phyloP scores from a whole-genome alignment of 2,797 vertebrate species.

The Microctenopoma stevenorrisi region DNA sequence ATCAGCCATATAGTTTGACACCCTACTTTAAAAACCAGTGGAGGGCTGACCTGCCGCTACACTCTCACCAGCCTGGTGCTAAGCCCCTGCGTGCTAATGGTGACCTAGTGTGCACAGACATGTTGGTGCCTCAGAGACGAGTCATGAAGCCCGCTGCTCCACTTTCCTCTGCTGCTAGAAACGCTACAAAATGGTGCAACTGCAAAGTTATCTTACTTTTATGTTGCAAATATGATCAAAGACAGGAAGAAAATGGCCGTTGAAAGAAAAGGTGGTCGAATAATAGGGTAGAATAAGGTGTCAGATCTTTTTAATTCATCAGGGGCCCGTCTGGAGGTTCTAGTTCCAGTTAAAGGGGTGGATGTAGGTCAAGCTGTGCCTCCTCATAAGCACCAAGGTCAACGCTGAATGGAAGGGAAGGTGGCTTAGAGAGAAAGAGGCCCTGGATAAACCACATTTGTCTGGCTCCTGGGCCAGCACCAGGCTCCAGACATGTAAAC shows the following conservation, averaged over 20 bases:
- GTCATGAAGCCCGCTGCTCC: constrained; percentile 61
- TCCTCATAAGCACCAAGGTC: constrained; percentile 81
- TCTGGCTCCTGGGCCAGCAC: constrained; percentile 74
- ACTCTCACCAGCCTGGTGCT: constrained; percentile 68
- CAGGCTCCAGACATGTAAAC: constrained; percentile 72
- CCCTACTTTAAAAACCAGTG: constrained; percentile 61
- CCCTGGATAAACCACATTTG: constrained; percentile 79
- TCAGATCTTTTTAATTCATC: constrained; percentile 56
- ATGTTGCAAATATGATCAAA: constrained; percentile 26
- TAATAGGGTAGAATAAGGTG: constrained; percentile 28
- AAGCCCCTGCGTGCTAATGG: constrained; percentile 70
- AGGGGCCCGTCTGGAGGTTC: constrained; percentile 53
- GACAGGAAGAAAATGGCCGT: constrained; percentile 31
- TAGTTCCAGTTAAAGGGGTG: constrained; percentile 72
- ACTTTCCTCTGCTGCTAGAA: constrained; percentile 60
- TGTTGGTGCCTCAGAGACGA: constrained; percentile 65
- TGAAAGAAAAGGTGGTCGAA: not conserved
- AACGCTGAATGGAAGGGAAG: constrained; percentile 79
- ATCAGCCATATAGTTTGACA: constrained; percentile 70
- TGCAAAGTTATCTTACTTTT: constrained; percentile 8
- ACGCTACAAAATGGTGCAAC: constrained; percentile 10
- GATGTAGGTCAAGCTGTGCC: constrained; percentile 83
- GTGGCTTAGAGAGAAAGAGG: constrained; percentile 81
- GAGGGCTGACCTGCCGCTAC: constrained; percentile 69
- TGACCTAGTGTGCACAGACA: constrained; percentile 74